Conservation (phyloP, 2,797 vertebrate genomes). For the Gallinago solitaria region DNA sequence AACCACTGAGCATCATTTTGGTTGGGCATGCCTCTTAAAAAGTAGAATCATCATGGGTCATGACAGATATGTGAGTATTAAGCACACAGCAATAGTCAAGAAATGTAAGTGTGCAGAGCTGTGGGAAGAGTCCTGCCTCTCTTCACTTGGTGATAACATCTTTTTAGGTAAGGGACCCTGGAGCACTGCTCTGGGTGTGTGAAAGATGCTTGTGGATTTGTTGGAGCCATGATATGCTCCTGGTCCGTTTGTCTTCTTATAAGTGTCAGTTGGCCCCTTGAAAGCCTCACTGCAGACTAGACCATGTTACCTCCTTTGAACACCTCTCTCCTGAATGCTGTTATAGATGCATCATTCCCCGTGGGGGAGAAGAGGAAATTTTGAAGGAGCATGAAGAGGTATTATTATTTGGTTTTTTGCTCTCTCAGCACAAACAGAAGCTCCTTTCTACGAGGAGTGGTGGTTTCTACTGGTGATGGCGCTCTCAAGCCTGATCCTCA, state of each 20-base stretch:
- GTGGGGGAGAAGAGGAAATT: neutral
- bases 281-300: neutral
- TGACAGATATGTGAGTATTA: neutral
- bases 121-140: neutral
- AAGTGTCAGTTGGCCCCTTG: neutral
- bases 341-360: accelerated
- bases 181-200: neutral
- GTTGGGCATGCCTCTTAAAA: neutral
- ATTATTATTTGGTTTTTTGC: neutral
- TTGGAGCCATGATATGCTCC: neutral
- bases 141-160: neutral
- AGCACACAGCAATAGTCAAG: neutral
- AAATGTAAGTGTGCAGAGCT: neutral
- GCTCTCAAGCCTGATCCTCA: constrained; percentile 87
- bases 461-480: constrained; percentile 95
- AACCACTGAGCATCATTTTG: neutral
- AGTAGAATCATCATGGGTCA: neutral
- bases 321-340: neutral
- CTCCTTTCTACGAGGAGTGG: constrained; percentile 95
- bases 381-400: neutral
- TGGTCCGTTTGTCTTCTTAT: neutral
- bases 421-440: constrained; percentile 83
- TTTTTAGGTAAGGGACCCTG: neutral
- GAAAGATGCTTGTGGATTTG: neutral
- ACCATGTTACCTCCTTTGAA: neutral